Conservation (phyloP, 2,113 vertebrate genomes). For the Syrrhaptes paradoxus region DNA sequence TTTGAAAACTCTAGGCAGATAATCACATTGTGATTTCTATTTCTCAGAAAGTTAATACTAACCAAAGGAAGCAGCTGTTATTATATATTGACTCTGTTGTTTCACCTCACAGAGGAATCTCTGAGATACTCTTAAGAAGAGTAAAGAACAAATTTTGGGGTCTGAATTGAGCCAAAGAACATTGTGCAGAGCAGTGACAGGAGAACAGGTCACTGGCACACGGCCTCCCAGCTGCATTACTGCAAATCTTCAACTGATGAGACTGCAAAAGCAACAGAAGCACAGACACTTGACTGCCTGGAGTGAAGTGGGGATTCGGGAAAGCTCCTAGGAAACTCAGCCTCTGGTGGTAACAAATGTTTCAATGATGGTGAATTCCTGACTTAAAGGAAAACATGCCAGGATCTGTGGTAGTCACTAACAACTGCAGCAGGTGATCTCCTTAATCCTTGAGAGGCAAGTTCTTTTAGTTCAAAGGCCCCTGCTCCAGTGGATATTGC, state of each 20-base stretch:
- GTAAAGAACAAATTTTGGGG: neutral
- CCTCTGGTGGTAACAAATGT: neutral
- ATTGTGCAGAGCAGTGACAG: neutral
- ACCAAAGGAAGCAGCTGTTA: neutral
- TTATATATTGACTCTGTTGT: neutral
- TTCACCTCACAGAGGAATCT: neutral
- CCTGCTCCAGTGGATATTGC: neutral
- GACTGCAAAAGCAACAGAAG: neutral
- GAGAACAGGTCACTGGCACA: neutral
- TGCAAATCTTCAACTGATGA: neutral
- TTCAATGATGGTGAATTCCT: neutral
- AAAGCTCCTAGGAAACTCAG: neutral
- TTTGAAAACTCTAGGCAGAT: neutral
- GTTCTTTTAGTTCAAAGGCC: neutral
- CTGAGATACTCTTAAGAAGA: neutral
- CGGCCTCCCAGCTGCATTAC: neutral
- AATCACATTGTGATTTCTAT: neutral
- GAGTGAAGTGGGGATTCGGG: neutral
- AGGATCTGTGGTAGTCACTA: neutral
- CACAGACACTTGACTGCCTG: neutral
- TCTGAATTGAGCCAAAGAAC: neutral
- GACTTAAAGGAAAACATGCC: neutral
- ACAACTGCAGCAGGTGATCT: neutral
- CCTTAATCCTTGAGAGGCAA: neutral
- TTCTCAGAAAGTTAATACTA: neutral